These are phyloP conservation scores for Protobothrops flavoviridis DNA, from an alignment of 2,113 vertebrate species.

Conservation along the genomic window DNA sequence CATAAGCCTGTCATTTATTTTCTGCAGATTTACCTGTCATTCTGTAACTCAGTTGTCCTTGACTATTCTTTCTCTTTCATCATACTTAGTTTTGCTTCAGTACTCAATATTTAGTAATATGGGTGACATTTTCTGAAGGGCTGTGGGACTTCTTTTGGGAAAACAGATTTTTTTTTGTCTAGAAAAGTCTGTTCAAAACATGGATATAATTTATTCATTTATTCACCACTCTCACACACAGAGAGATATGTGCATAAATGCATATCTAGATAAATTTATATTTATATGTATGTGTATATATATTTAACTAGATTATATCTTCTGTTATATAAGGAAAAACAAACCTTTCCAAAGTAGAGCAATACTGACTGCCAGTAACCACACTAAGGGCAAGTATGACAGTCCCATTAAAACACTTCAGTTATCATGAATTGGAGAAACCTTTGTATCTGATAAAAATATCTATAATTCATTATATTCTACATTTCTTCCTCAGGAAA, in stretches of 20 bases:
- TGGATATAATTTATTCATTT: background rate
- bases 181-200: background rate
- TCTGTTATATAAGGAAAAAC: background rate
- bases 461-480: background rate
- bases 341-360: background rate
- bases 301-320: background rate
- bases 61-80: conserved; percentile 13
- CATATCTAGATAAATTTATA: background rate
- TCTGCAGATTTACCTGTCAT: conserved; percentile 25
- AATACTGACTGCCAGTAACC: background rate
- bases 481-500: background rate
- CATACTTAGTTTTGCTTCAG: conserved; percentile 18
- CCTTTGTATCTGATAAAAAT: background rate
- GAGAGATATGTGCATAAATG: background rate
- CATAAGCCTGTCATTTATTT: conserved; percentile 20
- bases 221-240: background rate
- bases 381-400: background rate
- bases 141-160: background rate
- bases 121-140: background rate
- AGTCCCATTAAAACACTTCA: background rate
- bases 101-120: background rate
- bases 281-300: background rate
- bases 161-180: background rate
- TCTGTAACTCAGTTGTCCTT: conserved; percentile 5
- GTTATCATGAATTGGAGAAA: background rate